A percentile compares a stretch with the other conserved stretches of the same genome.
Evolutionary conservation across 2,797 vertebrate genomes (phyloP).

Genomic region (Poecile montanus): DNA sequence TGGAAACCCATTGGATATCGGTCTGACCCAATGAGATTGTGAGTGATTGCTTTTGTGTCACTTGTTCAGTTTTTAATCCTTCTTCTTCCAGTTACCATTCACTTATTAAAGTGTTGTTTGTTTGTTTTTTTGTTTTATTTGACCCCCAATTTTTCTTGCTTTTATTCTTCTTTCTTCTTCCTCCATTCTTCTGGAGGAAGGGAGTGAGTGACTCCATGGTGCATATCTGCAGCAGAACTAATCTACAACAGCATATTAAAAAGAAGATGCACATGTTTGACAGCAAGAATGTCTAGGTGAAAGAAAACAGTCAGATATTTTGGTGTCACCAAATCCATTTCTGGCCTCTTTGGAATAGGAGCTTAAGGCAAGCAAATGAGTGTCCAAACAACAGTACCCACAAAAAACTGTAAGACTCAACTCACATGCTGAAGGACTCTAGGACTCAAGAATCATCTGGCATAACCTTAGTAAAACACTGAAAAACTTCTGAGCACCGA

Average conservation of each 20-base stretch:
- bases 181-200: not conserved
- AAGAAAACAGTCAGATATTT: not conserved
- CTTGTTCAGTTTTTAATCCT: not conserved
- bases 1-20: accelerated
- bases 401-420: not conserved
- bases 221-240: not conserved
- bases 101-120: not conserved
- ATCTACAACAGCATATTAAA: not conserved
- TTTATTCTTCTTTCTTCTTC: not conserved
- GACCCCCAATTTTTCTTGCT: not conserved
- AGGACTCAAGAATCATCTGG: not conserved
- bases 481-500: not conserved
- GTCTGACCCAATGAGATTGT: not conserved
- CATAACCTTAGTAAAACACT: not conserved
- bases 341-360: not conserved
- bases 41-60: not conserved
- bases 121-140: not conserved
- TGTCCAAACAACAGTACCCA: not conserved
- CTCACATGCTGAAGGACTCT: not conserved
- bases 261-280: not conserved
- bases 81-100: not conserved
- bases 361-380: not conserved
- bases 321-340: not conserved
- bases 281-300: not conserved
- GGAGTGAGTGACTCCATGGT: accelerated